Conservation (phyloP, 2,888 invertebrate species). For the Homarus gammarus region DNA sequence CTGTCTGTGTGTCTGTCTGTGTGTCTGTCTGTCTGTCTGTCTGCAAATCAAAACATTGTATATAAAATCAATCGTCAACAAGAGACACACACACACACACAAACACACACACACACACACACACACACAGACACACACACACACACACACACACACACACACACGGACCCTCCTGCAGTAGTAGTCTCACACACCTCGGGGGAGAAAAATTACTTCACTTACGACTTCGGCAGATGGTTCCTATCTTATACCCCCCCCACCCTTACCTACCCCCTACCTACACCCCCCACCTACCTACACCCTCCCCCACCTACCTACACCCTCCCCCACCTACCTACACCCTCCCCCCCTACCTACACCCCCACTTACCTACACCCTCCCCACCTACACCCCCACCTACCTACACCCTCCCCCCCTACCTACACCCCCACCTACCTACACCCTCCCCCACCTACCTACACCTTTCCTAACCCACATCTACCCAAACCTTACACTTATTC, state of each 20-base stretch:
- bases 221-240: too few relatives aligned
- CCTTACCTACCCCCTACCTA: neutral
- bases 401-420: neutral
- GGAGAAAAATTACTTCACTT: too few relatives aligned
- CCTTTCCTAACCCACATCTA: neutral
- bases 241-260: too few relatives aligned
- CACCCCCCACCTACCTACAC: neutral
- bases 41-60: neutral
- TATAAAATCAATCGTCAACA: too few relatives aligned
- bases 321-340: neutral
- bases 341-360: neutral
- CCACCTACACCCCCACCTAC: neutral
- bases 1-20: neutral
- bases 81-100: too few relatives aligned
- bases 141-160: neutral
- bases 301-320: neutral
- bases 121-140: neutral
- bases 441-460: neutral
- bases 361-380: neutral
- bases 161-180: too few relatives aligned
- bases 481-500: neutral
- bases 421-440: neutral
- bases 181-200: too few relatives aligned
- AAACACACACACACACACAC: neutral
- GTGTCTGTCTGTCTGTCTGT: neutral